These are phyloP conservation scores for Neuroscelio doddi DNA, from an alignment of 2,888 invertebrate genomes.

Conservation along the genomic window DNA sequence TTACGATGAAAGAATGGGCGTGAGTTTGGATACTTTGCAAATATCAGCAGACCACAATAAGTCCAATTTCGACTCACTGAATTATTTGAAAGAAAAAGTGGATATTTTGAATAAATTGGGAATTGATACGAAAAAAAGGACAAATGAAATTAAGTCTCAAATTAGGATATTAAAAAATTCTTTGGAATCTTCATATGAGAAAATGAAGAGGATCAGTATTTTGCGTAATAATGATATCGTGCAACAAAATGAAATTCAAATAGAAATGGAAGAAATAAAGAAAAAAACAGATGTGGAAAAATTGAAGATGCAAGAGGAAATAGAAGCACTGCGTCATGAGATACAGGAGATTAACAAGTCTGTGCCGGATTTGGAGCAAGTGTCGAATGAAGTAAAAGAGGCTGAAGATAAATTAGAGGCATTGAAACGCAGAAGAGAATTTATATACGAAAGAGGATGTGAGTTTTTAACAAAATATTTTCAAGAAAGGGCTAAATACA, in stretches of 20 bases:
- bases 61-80: neutral
- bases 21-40: neutral
- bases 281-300: neutral
- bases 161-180: too few species aligned
- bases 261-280: neutral
- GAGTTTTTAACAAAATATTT: neutral
- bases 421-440: constrained; percentile 5
- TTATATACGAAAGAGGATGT: neutral
- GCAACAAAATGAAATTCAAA: neutral
- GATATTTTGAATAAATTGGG: neutral
- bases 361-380: neutral
- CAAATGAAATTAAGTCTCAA: neutral
- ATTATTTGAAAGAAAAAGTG: neutral
- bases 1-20: neutral
- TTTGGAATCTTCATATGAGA: too few species aligned
- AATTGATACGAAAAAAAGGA: neutral
- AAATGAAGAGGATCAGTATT: too few species aligned
- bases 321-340: neutral
- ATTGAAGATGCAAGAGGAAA: neutral
- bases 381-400: constrained; percentile 7
- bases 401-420: constrained; percentile 3
- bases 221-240: neutral
- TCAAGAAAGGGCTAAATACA: too few species aligned
- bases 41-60: constrained; percentile 9
- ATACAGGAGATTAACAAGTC: neutral